Conservation (phyloP, 1,140 invertebrate species). For the Drosophila virilis region DNA sequence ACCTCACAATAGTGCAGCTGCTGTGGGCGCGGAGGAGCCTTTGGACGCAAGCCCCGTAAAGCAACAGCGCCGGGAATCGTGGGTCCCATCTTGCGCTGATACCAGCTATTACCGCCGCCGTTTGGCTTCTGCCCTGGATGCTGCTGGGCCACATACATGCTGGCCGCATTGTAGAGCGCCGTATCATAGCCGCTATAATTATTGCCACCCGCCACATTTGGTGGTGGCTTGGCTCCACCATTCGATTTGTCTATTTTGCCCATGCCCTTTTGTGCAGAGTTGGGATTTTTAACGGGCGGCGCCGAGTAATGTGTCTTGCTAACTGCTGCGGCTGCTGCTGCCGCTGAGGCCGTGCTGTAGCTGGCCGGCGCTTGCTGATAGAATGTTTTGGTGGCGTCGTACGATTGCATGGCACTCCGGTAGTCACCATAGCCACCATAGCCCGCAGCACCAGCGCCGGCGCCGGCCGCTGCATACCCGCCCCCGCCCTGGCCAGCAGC, state of each 20-base stretch:
- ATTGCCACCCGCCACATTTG: conserved; percentile 87
- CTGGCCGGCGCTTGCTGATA: conserved; percentile 87
- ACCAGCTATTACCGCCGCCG: conserved; percentile 59
- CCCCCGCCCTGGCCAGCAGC: conserved; percentile 84
- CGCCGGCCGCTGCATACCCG: conserved; percentile 71
- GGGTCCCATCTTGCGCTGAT: conserved; percentile 85
- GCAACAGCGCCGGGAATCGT: conserved; percentile 62
- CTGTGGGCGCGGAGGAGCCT: conserved; percentile 94
- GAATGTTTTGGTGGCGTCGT: conserved; percentile 88
- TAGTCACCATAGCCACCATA: conserved; percentile 89
- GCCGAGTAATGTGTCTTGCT: conserved; percentile 85
- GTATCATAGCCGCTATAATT: conserved; percentile 94
- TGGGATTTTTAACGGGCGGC: conserved; percentile 85
- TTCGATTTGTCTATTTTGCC: conserved; percentile 77
- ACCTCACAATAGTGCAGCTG: conserved; percentile 98
- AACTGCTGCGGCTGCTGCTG: conserved; percentile 85
- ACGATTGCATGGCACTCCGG: conserved; percentile 86
- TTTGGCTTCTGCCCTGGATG: conserved; percentile 82
- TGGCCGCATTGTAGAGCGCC: conserved; percentile 96
- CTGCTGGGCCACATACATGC: conserved; percentile 95
- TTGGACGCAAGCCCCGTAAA: conserved; percentile 84
- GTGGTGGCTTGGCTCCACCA: conserved; percentile 53
- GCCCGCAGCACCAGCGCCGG: conserved; percentile 86
- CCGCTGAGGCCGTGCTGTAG: conserved; percentile 84
- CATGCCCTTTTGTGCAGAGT: conserved; percentile 62